A percentile compares a stretch with the other conserved stretches of the same genome.
phyloP scores from a whole-genome alignment of 35 echinoderm and acorn worm genomes.

The Anneissia japonica region DNA sequence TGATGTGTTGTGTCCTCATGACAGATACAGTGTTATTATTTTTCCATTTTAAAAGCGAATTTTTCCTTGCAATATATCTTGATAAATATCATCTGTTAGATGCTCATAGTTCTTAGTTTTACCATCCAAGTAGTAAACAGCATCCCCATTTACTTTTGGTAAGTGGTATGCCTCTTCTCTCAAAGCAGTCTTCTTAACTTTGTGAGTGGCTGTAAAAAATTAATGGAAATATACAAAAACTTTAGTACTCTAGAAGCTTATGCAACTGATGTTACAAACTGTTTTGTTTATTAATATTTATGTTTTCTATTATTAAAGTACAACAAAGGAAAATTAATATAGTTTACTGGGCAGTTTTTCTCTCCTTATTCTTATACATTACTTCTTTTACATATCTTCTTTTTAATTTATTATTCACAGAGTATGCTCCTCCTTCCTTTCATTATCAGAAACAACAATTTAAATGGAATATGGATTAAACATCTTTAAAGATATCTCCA shows the following conservation, averaged over 20 bases:
- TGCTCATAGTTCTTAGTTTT: conserved; percentile 35
- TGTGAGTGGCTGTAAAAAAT: conserved; percentile 65
- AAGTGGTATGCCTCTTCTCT: conserved; percentile 65
- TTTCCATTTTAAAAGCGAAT: conserved; percentile 58
- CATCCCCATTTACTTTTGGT: conserved; percentile 35
- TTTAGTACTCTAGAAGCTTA: neutral
- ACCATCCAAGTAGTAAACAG: conserved; percentile 52
- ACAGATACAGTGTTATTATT: too few species aligned
- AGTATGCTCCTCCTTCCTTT: too few species aligned
- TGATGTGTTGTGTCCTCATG: too few species aligned
- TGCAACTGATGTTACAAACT: neutral
- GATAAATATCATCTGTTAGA: conserved; percentile 20
- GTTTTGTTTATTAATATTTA: neutral
- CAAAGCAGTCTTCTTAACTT: conserved; percentile 67
- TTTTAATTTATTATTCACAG: too few species aligned
- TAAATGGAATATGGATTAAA: too few species aligned
- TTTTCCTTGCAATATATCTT: conserved; percentile 56
- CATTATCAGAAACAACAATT: too few species aligned
- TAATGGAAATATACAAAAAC: neutral
- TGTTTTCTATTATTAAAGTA: too few species aligned
- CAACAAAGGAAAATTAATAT: too few species aligned
- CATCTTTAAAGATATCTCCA: too few species aligned
- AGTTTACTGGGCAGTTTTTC: too few species aligned
- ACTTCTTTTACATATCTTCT: too few species aligned
- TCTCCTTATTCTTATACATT: too few species aligned